These are phyloP conservation scores for Pterois miles DNA, from an alignment of 2,797 vertebrate species.

Conservation along the genomic window DNA sequence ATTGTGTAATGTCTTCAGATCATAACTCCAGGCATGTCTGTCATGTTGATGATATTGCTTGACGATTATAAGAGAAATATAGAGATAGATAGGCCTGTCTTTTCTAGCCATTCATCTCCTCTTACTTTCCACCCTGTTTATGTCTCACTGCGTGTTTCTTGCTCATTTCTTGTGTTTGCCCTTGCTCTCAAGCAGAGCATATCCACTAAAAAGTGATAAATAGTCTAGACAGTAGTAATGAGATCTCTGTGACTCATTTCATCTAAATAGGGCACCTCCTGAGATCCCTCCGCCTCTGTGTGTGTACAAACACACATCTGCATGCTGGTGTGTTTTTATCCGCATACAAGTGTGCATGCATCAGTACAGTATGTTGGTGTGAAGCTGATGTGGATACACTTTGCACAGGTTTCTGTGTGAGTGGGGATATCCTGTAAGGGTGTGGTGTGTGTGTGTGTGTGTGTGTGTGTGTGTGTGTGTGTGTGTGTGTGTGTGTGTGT, in stretches of 20 bases:
- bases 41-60: not conserved
- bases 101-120: not conserved
- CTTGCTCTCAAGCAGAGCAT: not conserved
- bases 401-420: not conserved
- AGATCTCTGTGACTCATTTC: slow-evolving; percentile 50
- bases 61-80: not conserved
- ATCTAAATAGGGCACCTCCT: slow-evolving; percentile 43
- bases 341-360: slow-evolving; percentile 11
- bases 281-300: slow-evolving; percentile 5
- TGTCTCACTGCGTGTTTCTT: not conserved
- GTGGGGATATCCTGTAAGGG: not conserved
- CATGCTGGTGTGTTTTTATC: slow-evolving; percentile 4
- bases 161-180: not conserved
- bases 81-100: not conserved
- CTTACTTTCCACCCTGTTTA: not conserved
- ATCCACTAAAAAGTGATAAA: slow-evolving; percentile 29
- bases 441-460: not conserved
- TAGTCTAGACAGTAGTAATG: slow-evolving; percentile 46
- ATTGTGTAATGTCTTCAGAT: slow-evolving; percentile 3
- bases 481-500: not conserved
- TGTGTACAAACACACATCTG: slow-evolving; percentile 29
- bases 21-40: not conserved
- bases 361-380: slow-evolving; percentile 7
- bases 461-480: not conserved
- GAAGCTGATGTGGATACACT: slow-evolving; percentile 2